phyloP scores from a whole-genome alignment of 2,113 vertebrate species.

The Columba livia region DNA sequence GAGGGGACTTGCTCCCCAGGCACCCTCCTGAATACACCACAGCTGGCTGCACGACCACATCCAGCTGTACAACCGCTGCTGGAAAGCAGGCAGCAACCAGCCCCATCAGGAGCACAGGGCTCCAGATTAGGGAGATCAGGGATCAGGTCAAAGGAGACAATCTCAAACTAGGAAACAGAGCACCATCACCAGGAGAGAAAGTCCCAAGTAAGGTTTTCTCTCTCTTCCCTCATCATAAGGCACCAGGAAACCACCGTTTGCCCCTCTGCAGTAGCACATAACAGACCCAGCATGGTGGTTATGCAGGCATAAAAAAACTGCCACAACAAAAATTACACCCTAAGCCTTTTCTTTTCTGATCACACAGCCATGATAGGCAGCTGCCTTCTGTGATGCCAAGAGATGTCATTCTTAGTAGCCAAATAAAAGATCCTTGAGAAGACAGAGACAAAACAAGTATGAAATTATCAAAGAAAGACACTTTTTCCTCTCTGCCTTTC shows the following conservation, averaged over 20 bases:
- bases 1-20: background rate
- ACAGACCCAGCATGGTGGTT: background rate
- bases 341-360: background rate
- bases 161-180: background rate
- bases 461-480: background rate
- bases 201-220: background rate
- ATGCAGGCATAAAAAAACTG: background rate
- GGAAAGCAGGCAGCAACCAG: background rate
- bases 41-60: too few relatives aligned
- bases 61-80: fast-evolving
- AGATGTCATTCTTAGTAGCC: background rate
- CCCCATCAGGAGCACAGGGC: background rate
- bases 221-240: background rate
- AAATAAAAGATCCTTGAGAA: background rate
- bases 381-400: fast-evolving
- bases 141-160: background rate
- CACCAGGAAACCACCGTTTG: background rate
- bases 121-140: background rate
- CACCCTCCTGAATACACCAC: background rate
- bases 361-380: background rate
- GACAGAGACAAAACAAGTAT: background rate
- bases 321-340: background rate
- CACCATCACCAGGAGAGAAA: background rate
- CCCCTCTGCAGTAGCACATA: background rate
- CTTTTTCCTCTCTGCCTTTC: background rate